Evolutionary conservation across 2,797 vertebrate genomes (phyloP), one percentile per base, ranked within the genome.

Genomic region (Acestrorhynchus altus): DNA sequence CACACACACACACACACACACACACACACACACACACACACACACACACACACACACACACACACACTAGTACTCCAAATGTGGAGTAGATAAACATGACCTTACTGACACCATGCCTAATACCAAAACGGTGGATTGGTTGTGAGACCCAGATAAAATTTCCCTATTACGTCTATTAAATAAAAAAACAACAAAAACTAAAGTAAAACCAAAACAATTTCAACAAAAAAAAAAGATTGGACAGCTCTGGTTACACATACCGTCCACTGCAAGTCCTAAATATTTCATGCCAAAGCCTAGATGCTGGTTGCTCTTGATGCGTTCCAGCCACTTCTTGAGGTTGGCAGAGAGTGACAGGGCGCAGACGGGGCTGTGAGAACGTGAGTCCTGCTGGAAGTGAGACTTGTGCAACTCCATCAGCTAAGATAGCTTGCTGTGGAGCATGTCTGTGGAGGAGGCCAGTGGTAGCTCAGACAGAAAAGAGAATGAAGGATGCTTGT

Each of bases 261-360:
- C 90, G 92, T 91, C 88, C 90, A 93, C 87, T 82, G 90, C 87
- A 88, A 78, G 88, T 90, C 88, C 90, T 89, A 86, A 85, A 78
- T 60, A 84, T 85, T 83, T 92, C 81, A 83, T 75, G 70, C 69
- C 77, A 81, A 85, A 84, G 80, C 80, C 61, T 78, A 81, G 75
- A 86, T 99, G 97, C 87, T 96, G 94, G 89, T 96, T 99, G 91
- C 96, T 98, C 93, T 99, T 99, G 90, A 99, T 99, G 91, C 95
- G 94, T 92, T 99, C 98, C 92, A 99, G 93, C 88, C 98, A 95
- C 86, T 99, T 99, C 95, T 98, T 98, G 92, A 99, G 95, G 90
- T 99, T 99, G 80, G 95, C 86, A 7, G 95, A 92, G 8, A 95
- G 94, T 1, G 95, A 94, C 74, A 94, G 90, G 1, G 95, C 90